phyloP scores from a whole-genome alignment of 1,140 invertebrate species.

The Rhynchophorus ferrugineus region DNA sequence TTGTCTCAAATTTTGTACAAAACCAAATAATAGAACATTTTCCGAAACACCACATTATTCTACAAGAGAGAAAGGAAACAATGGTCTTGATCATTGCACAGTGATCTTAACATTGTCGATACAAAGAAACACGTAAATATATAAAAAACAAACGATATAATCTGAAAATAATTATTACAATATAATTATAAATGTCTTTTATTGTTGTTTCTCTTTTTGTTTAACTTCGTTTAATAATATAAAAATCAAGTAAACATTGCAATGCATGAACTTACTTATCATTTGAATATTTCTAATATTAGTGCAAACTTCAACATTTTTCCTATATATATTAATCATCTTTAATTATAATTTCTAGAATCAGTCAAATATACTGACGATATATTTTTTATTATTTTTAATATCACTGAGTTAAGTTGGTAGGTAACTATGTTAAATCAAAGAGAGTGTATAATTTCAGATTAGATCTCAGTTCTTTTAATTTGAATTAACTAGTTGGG shows the following conservation, averaged over 20 bases:
- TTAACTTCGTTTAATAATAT: too few relatives aligned
- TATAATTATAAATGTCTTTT: constrained; percentile 2
- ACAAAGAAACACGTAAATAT: too few relatives aligned
- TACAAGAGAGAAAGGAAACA: too few relatives aligned
- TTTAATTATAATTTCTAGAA: constrained; percentile 28
- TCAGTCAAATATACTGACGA: constrained; percentile 38
- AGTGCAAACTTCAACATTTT: constrained; percentile 30
- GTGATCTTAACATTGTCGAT: too few relatives aligned
- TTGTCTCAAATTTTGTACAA: neutral
- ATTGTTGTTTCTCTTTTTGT: too few relatives aligned
- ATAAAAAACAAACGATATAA: too few relatives aligned
- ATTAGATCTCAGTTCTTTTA: constrained; percentile 33
- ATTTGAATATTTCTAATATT: constrained; percentile 25
- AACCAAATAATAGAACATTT: neutral
- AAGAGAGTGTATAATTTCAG: constrained; percentile 28
- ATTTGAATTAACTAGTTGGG: too few relatives aligned
- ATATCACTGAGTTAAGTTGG: constrained; percentile 36
- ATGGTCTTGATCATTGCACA: too few relatives aligned
- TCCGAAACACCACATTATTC: too few relatives aligned
- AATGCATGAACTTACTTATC: neutral
- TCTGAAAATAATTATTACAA: constrained; percentile 19
- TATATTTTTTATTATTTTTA: constrained; percentile 28
- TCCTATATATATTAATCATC: neutral
- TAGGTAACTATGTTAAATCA: constrained; percentile 20
- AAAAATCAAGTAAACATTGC: too few relatives aligned